Conservation (phyloP, 2,113 vertebrate genomes). For the Vulpes ferrilata region DNA sequence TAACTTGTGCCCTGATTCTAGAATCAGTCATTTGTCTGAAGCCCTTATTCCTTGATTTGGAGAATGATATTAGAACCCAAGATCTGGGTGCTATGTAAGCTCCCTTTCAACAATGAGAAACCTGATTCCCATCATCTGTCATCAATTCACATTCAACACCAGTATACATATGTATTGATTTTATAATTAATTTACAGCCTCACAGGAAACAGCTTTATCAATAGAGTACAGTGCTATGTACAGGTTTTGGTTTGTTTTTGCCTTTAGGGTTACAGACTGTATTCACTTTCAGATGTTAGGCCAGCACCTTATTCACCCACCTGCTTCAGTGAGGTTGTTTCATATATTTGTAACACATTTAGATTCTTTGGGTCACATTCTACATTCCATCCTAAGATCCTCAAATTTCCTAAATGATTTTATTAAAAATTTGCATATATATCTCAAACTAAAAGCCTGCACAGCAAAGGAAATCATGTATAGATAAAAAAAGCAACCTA, state of each 20-base stretch:
- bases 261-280: neutral
- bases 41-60: neutral
- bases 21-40: neutral
- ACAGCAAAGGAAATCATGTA: neutral
- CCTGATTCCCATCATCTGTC: neutral
- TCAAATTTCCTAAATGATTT: neutral
- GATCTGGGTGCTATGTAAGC: neutral
- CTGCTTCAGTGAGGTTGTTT: neutral
- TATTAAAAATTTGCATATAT: neutral
- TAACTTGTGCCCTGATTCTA: neutral
- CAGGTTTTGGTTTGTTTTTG: neutral
- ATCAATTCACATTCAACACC: neutral
- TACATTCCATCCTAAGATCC: neutral
- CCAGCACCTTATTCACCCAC: neutral
- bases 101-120: neutral
- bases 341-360: neutral
- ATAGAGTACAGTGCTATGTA: neutral
- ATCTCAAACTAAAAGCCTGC: neutral
- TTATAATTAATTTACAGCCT: neutral
- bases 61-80: neutral
- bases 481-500: neutral
- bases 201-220: neutral
- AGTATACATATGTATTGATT: neutral
- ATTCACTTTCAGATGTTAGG: neutral
- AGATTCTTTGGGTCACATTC: neutral